Evolutionary conservation across 2,113 vertebrate species (phyloP).

Genomic region (Rattus rattus): DNA sequence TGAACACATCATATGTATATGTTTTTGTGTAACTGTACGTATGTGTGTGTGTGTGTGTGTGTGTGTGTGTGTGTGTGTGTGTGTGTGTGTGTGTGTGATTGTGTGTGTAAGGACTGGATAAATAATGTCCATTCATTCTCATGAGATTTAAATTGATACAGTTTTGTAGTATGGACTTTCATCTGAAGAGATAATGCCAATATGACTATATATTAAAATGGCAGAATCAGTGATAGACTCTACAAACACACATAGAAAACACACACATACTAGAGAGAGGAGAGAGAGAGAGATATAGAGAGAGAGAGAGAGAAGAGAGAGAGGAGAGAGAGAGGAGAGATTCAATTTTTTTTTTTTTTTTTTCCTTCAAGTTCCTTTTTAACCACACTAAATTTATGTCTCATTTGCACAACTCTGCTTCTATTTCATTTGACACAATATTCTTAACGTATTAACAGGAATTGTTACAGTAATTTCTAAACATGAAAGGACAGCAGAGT

Average conservation of each 20-base stretch:
- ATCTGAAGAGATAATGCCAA: not conserved
- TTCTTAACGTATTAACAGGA: slow-evolving; percentile 3
- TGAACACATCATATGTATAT: not conserved
- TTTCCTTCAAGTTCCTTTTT: not conserved
- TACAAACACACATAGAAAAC: not conserved
- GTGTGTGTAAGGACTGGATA: not conserved
- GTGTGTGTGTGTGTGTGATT: not conserved
- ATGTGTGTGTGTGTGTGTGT: not conserved
- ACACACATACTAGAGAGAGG: not conserved
- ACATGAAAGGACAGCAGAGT: not conserved
- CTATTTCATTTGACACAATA: not conserved
- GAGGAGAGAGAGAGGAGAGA: not conserved
- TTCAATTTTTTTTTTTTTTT: not conserved
- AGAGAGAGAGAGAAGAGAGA: not conserved
- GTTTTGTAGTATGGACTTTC: not conserved
- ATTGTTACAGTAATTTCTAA: slow-evolving; percentile 1
- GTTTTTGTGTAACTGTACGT: not conserved
- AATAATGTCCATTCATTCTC: not conserved
- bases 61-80: not conserved
- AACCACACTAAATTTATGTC: slow-evolving; percentile 1
- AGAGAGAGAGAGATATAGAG: not conserved
- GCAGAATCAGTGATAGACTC: not conserved
- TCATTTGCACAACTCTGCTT: slow-evolving; percentile 16
- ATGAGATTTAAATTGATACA: not conserved
- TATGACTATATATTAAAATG: not conserved